Conservation (phyloP, 2,888 invertebrate species). For the Scotopteryx bipunctaria region DNA sequence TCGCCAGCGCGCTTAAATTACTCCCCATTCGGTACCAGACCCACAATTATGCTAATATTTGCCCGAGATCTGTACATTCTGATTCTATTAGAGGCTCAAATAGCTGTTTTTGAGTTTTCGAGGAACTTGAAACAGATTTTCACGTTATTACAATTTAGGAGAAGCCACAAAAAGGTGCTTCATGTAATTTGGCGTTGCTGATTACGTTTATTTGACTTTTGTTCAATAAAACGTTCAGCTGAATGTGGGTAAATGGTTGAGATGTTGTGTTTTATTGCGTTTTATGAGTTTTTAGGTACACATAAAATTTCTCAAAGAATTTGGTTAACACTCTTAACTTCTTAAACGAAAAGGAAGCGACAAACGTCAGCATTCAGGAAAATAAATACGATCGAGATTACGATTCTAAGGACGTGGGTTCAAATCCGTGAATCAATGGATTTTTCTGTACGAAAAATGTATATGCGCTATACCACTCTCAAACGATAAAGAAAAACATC, state of each 20-base stretch:
- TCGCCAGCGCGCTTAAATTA: slow-evolving; percentile 7
- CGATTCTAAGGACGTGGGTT: no score
- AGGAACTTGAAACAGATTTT: slow-evolving; percentile 22
- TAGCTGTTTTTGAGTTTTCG: slow-evolving; percentile 33
- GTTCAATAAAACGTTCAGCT: slow-evolving; percentile 1
- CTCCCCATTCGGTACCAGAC: slow-evolving; percentile 19
- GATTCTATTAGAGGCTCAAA: slow-evolving; percentile 32
- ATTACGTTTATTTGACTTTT: not conserved
- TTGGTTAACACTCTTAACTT: no score
- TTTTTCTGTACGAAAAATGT: no score
- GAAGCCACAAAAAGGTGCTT: slow-evolving; percentile 4
- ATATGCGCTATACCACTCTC: no score
- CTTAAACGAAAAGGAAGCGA: no score
- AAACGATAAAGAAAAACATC: no score
- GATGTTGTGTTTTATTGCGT: no score
- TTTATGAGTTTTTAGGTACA: no score
- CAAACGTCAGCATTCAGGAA: no score
- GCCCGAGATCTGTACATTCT: slow-evolving; percentile 21
- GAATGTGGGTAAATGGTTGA: not conserved
- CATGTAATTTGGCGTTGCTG: slow-evolving; percentile 2
- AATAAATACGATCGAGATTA: no score
- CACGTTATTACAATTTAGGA: slow-evolving; percentile 20
- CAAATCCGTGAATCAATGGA: no score
- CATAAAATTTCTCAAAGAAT: no score
- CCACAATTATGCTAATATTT: slow-evolving; percentile 31